These are phyloP conservation scores for Pterocles orientalis DNA, from an alignment of 2,113 vertebrate genomes.

Conservation along the genomic window DNA sequence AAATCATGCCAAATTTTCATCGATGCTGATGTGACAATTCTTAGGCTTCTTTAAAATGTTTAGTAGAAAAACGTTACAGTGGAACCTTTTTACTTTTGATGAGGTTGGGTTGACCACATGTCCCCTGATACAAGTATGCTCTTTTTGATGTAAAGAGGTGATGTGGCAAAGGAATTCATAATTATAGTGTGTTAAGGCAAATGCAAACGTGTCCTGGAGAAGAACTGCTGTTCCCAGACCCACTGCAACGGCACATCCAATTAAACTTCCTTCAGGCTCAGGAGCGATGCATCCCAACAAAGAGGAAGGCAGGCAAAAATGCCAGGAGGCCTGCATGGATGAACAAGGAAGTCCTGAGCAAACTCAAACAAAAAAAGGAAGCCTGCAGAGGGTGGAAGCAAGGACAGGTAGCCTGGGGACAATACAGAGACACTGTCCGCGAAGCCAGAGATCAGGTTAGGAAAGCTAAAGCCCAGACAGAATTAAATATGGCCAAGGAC, in stretches of 20 bases:
- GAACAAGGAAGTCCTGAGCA: too few species aligned
- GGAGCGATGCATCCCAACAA: too few species aligned
- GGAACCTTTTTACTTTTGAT: neutral
- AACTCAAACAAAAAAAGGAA: too few species aligned
- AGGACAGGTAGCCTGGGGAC: too few species aligned
- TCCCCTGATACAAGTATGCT: rapidly evolving
- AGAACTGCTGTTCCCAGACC: neutral
- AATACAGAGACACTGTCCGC: too few species aligned
- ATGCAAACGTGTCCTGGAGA: neutral
- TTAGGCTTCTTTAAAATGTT: neutral
- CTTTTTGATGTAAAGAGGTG: neutral
- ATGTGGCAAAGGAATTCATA: neutral
- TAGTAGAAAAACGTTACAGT: neutral
- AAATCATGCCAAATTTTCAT: neutral
- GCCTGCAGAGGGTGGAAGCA: too few species aligned
- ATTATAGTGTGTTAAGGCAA: neutral
- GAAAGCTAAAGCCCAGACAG: too few species aligned
- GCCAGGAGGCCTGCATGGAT: too few species aligned
- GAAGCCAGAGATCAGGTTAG: too few species aligned
- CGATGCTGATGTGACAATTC: neutral
- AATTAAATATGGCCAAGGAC: too few species aligned
- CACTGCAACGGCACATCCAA: neutral
- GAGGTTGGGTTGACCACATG: neutral
- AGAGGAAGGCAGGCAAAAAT: too few species aligned
- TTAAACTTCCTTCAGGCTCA: neutral